phyloP scores from a whole-genome alignment of 2,888 invertebrate genomes.

The Drosophila merina region DNA sequence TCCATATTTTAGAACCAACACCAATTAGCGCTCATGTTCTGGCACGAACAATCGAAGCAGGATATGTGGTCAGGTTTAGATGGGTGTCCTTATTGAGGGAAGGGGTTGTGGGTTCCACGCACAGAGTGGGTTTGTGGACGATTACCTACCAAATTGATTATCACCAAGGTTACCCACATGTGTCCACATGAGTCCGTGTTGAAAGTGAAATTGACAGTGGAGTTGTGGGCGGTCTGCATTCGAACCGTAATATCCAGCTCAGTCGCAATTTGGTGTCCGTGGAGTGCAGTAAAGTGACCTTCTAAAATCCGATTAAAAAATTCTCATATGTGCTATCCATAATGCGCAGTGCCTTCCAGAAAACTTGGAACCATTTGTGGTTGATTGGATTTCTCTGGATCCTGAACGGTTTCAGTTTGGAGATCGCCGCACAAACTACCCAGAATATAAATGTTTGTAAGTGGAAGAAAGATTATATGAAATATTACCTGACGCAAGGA shows the following conservation, averaged over 20 bases:
- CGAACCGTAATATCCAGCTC: constrained; percentile 19
- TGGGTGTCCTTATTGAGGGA: constrained; percentile 2
- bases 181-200: constrained; percentile 61
- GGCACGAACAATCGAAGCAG: constrained; percentile 42
- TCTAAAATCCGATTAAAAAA: not conserved
- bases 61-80: constrained; percentile 30
- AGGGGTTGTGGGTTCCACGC: constrained; percentile 1
- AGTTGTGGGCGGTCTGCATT: constrained; percentile 16
- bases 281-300: constrained; percentile 45
- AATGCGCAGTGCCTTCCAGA: constrained; percentile 40
- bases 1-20: constrained; percentile 1
- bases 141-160: constrained; percentile 67
- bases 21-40: constrained; percentile 57
- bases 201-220: constrained; percentile 36
- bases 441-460: constrained; percentile 90
- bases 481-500: not conserved
- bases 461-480: constrained; percentile 67
- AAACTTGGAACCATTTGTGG: constrained; percentile 47
- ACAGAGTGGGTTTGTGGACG: constrained; percentile 21
- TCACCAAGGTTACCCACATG: constrained; percentile 72
- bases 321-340: constrained; percentile 7
- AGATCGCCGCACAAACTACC: constrained; percentile 85
- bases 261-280: constrained; percentile 58
- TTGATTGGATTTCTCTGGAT: constrained; percentile 42
- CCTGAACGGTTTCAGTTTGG: constrained; percentile 20